Percentiles rank a stretch among this genome's conserved stretches.
Conservation (phyloP, 2,888 invertebrate species). For the Rhorus exstirpatorius region DNA sequence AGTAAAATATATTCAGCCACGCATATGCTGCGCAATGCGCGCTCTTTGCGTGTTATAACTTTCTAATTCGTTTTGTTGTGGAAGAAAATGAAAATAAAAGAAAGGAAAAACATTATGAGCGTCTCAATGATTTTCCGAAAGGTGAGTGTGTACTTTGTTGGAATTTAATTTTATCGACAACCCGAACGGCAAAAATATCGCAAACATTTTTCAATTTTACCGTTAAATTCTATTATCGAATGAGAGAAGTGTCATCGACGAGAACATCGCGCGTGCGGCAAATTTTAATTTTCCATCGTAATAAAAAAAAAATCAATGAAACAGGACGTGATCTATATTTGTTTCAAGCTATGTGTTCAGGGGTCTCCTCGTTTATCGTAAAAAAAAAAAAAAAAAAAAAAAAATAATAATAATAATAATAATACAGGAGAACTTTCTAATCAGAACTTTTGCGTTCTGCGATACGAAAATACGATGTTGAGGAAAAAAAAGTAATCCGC, state of each 20-base stretch:
- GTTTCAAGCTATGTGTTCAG: constrained; percentile 71
- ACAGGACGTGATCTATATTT: constrained; percentile 77
- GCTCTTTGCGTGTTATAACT: constrained; percentile 40
- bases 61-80: constrained; percentile 46
- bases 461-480: constrained; percentile 49
- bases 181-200: no score
- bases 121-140: constrained; percentile 19
- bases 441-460: constrained; percentile 67
- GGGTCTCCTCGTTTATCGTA: constrained; percentile 65
- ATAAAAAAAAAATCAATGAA: constrained; percentile 50
- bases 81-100: constrained; percentile 22
- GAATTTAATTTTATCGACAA: background rate
- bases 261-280: constrained; percentile 23
- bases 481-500: background rate
- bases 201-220: background rate
- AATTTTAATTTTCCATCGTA: constrained; percentile 50
- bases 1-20: constrained; percentile 56
- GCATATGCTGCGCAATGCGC: constrained; percentile 41
- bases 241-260: constrained; percentile 5
- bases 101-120: constrained; percentile 13
- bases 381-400: no score
- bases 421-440: constrained; percentile 75
- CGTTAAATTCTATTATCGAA: constrained; percentile 3
- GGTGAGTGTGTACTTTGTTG: background rate
- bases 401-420: no score